Conservation (phyloP, 2,113 vertebrate species). For the Argyrosomus japonicus region DNA sequence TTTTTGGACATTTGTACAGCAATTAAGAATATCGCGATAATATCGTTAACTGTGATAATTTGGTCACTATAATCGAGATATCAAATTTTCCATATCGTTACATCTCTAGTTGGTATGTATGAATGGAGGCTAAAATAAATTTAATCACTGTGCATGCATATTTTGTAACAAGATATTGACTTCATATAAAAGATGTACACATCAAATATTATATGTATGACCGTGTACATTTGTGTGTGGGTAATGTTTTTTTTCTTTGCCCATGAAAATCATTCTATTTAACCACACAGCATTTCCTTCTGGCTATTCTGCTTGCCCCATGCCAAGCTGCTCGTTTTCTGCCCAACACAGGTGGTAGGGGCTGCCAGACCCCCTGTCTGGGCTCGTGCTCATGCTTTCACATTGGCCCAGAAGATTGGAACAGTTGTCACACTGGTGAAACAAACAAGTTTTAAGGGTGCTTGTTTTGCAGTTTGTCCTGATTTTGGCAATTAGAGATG, state of each 20-base stretch:
- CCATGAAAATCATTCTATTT: background rate
- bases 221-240: background rate
- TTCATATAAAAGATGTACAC: background rate
- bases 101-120: background rate
- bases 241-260: background rate
- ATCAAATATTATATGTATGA: background rate
- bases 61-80: too few species aligned
- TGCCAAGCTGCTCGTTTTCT: constrained; percentile 39
- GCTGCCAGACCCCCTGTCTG: constrained; percentile 42
- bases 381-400: constrained; percentile 20
- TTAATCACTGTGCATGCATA: background rate
- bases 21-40: too few species aligned
- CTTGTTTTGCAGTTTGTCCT: constrained; percentile 37
- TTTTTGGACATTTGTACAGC: too few species aligned
- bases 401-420: constrained; percentile 52
- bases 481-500: constrained; percentile 54
- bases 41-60: too few species aligned
- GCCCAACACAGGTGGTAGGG: constrained; percentile 50
- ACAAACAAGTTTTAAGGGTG: constrained; percentile 52
- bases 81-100: too few species aligned
- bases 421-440: constrained; percentile 53
- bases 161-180: background rate
- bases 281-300: constrained; percentile 36
- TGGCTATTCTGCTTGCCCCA: constrained; percentile 20
- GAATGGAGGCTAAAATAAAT: background rate